Percentiles rank a stretch among this genome's conserved stretches.
Evolutionary conservation across 53 echinoderm and acorn worm genomes (phyloP).

Genomic region (Arbacia lixula): DNA sequence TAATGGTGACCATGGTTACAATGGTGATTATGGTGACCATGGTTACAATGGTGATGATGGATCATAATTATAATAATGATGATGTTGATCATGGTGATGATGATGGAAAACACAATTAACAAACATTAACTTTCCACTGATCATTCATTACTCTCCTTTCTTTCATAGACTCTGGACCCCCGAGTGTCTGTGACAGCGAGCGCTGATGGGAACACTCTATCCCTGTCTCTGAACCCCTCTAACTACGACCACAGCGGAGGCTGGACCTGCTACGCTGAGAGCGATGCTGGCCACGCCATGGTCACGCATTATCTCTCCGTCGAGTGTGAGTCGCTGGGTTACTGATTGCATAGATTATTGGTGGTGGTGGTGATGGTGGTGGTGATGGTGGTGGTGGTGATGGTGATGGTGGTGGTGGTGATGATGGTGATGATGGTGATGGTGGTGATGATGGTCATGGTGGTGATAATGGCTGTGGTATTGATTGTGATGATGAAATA

Average conservation of each 20-base stretch:
- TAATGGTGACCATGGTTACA: neutral
- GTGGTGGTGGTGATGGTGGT: too few species aligned
- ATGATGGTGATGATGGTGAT: too few species aligned
- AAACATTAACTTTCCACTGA: neutral
- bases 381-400: too few species aligned
- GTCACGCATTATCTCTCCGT: slow-evolving; percentile 64
- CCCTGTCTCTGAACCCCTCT: neutral
- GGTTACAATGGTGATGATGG: neutral
- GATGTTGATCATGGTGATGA: neutral
- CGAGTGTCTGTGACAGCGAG: neutral
- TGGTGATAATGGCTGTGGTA: too few species aligned
- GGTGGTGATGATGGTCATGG: too few species aligned
- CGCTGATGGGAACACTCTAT: neutral
- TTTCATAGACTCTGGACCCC: slow-evolving; percentile 1
- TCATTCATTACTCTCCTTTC: neutral
- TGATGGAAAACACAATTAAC: neutral
- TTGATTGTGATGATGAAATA: too few species aligned
- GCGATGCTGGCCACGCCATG: slow-evolving; percentile 73
- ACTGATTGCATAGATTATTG: too few species aligned
- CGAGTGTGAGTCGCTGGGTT: slow-evolving; percentile 92
- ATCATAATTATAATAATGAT: too few species aligned
- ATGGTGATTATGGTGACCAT: neutral
- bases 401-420: too few species aligned
- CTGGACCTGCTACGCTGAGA: slow-evolving; percentile 84
- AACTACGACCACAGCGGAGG: slow-evolving; percentile 63